Base-by-base conservation (phyloP, 2,888 invertebrate species). In the Amblyteles armatorius region DNA sequence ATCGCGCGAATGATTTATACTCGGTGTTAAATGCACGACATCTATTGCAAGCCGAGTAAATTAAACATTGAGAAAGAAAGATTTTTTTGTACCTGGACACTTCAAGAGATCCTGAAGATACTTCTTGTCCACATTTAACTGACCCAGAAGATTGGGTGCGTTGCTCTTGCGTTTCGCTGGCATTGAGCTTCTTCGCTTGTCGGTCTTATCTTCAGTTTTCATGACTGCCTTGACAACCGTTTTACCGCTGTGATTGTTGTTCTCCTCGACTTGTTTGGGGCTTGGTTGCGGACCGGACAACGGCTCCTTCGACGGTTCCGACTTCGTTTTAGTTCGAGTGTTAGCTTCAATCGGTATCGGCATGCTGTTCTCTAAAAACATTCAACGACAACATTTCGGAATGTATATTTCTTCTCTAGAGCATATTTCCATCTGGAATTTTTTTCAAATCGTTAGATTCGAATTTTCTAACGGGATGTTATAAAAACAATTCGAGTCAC, bases 81-180 rank as follows among this genome's bases (percentile, higher is more conserved):
- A 2, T 52, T 9, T 16, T 7, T 55, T 52, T 57, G 83, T 88
- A 92, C 92, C 92, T 87, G 92, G 89, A 33, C 90, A 85, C 79
- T 91, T 92, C 0, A 92, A 40, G 0, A 92, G 87, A 84, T 90
- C 89, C 72, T 92, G 90, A 63, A 92, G 87, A 77, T 92, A 92
- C 19, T 89, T 90, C 73, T 91, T 92, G 63, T 92, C 92, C 33
- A 90, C 88, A 57, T 91, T 92, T 11, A 92, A 80, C 77, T 90
- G 89, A 33, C 89, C 90, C 5, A 91, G 87, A 36, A 91, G 85
- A 86, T 90, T 90, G 2, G 87, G 87, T 77, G 87, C 86, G 29
- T 79, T 84, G 44, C n/a, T 79, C 67, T 87, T 87, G 22, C 87
- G 87, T 57, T 86, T 88, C 0, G 67, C 29, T 1, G 85, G 55